Base-by-base conservation (phyloP, 2,113 vertebrate species). In the Eublepharis macularius region DNA sequence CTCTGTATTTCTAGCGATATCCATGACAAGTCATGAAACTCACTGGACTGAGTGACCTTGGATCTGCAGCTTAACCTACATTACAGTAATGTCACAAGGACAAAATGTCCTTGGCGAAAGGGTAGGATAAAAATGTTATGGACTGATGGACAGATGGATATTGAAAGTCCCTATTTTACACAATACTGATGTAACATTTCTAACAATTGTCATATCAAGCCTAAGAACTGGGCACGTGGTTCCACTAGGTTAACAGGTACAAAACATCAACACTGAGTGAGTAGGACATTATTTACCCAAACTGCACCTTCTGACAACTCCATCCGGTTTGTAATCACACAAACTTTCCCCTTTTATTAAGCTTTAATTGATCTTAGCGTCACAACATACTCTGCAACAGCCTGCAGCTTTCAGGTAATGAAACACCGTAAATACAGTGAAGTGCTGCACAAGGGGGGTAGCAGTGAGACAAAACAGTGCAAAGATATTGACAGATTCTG, bases 321-420 rank as follows among this genome's bases (percentile, higher is more conserved):
- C 26, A 65, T 10, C 85, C 0, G 0, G 90, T 9, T 79, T 0
- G 3, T 86, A 90, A 87, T 92, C 92, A 91, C 14, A 4, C 0
- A 29, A 83, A 45, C 69, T 65, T 63, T 86, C 78, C 86, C 82
- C 91, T 85, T 79, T 94, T 90, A 92, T 89, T 87, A 86, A 86
- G 85, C 60, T 93, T 84, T 87, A 66, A 88, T 88, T 91, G 92
- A 87, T 87, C 88, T 85, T 11, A 81, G 83, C 82, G 86, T 84
- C 92, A 92, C 80, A 80, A 80, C 36, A 81, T 84, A 66, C 92
- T 88, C 92, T 92, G 90, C 86, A 84, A 75, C 85, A 94, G 88
- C 87, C 91, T 93, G 92, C 80, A 0, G 90, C 87, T 92, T 4
- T 6, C 87, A 83, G 80, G 90, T 81, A 91, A 91, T 47, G 83